Conservation (phyloP, 1,140 invertebrate genomes). For the Drosophila neocordata region DNA sequence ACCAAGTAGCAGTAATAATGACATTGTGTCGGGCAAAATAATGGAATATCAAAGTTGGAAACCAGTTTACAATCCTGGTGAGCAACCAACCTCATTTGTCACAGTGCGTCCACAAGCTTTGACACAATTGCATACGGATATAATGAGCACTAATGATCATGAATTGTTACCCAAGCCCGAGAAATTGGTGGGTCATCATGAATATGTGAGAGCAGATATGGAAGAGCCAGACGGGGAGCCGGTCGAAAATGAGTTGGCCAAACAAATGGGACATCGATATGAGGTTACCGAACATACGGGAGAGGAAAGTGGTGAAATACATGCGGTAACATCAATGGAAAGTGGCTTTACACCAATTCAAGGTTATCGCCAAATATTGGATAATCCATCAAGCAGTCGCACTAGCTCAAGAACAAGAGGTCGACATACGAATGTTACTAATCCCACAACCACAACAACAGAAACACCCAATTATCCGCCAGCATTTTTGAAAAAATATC, state of each 20-base stretch:
- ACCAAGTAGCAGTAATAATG: conserved; percentile 38
- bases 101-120: conserved; percentile 55
- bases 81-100: conserved; percentile 52
- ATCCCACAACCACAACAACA: conserved; percentile 45
- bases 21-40: conserved; percentile 63
- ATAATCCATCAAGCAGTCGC: conserved; percentile 3
- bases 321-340: conserved; percentile 54
- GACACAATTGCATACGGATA: conserved; percentile 66
- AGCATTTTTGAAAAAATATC: conserved; percentile 59
- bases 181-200: conserved; percentile 59
- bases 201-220: conserved; percentile 43
- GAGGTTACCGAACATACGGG: conserved; percentile 74
- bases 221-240: conserved; percentile 44
- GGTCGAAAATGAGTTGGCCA: conserved; percentile 48
- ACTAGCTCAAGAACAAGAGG: conserved; percentile 25
- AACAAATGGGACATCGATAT: conserved; percentile 56
- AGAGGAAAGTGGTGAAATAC: conserved; percentile 61
- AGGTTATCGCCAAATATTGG: conserved; percentile 9
- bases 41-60: conserved; percentile 75
- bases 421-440: conserved; percentile 1
- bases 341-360: conserved; percentile 67
- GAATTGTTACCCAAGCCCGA: conserved; percentile 70
- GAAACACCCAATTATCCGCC: conserved; percentile 74
- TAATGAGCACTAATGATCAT: conserved; percentile 41
- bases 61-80: conserved; percentile 57